Base-by-base conservation (phyloP, 2,888 invertebrate genomes). In the Operophtera brumata region DNA sequence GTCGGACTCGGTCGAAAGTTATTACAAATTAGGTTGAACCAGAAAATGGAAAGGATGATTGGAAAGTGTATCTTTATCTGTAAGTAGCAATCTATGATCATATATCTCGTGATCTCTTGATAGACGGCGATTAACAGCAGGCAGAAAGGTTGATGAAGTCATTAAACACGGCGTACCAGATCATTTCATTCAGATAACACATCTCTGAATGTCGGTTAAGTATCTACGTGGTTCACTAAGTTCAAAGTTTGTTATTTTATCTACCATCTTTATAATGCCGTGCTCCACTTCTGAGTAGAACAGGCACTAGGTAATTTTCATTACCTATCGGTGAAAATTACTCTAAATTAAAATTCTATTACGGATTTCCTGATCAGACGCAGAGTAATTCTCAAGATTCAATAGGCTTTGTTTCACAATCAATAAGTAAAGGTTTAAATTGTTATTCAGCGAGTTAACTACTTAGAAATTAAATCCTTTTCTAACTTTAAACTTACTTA, bases 61-160 rank as follows among this genome's bases (percentile, higher is more conserved):
- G 36, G 48, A 57, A 52, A 45, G 36, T 52, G 41, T 36, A 41
- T 41, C 6, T 47, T 28, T 32, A 46, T 42, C 45, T 49, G 20
- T 30, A 48, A 48, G 43, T 43, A 39, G 47, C 42, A 39, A 57
- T 57, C 57, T 52, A 13, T 43, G 51, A 52, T 57, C 36, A 32
- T 11, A 52, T 45, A 43, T 25, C 45, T 30, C 20, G 20, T 20
- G 20, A 20, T 20, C 20, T 45, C 32, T 52, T 53, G 59, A 62
- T 65, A 56, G 65, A 57, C 64, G 59, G 59, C 66, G 67, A 66
- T 65, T 69, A 65, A 69, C 34, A 48, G 44, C 48, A 35, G 45
- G 54, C 48, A 43, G 55, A 54, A 56, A 54, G 57, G 56, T 60
- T 55, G 57, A 65, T 66, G 57, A 73, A 73, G 56, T 66, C 64